Percentiles rank a stretch among this genome's conserved stretches.
phyloP scores from a whole-genome alignment of 2,797 vertebrate species.

The Lagorchestes hirsutus region DNA sequence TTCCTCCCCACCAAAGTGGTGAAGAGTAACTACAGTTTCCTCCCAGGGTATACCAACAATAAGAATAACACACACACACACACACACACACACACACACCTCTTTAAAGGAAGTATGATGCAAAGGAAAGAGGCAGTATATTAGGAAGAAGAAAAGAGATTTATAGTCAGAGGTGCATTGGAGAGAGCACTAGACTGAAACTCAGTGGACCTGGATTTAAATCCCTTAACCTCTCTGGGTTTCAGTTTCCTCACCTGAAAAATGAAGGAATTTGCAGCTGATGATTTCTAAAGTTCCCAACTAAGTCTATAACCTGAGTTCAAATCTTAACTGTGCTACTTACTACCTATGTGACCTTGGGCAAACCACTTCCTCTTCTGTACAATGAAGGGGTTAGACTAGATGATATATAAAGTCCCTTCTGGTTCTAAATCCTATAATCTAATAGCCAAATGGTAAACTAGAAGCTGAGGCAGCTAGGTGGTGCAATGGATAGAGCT shows the following conservation, averaged over 20 bases:
- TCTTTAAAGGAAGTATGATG: background rate
- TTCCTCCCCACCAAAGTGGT: background rate
- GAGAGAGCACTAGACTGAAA: background rate
- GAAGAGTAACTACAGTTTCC: background rate
- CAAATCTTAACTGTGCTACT: background rate
- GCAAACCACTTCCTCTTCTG: background rate
- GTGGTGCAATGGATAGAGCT: background rate
- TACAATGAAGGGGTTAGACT: background rate
- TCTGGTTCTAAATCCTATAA: background rate
- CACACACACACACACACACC: no score
- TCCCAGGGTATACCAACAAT: background rate
- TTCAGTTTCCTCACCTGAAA: background rate
- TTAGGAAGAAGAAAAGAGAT: background rate
- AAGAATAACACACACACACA: background rate
- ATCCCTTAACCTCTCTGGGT: background rate
- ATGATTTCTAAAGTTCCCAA: background rate
- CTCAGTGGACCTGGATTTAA: background rate
- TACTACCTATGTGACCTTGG: background rate
- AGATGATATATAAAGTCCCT: no score
- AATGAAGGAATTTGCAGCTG: background rate
- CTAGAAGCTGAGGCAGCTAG: background rate
- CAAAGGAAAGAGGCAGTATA: background rate
- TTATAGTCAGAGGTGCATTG: no score
- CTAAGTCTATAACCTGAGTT: background rate
- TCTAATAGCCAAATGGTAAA: background rate